Evolutionary conservation across 2,888 invertebrate genomes (phyloP).

Genomic region (Stictocephala bisonia): DNA sequence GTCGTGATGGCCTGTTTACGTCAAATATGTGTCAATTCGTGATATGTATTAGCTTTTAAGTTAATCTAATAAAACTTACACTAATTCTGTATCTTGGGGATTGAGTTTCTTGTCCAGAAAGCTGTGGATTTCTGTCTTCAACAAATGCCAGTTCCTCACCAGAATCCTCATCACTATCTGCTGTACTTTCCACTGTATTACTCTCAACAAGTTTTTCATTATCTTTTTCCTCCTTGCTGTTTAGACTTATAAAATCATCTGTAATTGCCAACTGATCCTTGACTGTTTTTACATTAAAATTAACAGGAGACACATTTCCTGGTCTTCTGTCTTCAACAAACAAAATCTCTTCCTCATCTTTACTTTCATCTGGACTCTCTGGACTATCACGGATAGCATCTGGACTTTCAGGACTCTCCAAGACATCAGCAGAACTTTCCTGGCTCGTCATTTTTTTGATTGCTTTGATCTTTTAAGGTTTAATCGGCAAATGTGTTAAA

Average conservation of each 20-base stretch:
- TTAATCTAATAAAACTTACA: too few species aligned
- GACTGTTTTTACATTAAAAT: not conserved
- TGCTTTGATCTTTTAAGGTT: too few species aligned
- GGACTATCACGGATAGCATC: too few species aligned
- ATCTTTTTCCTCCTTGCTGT: not conserved
- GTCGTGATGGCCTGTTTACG: too few species aligned
- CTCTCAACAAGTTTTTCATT: not conserved
- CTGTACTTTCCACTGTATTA: not conserved
- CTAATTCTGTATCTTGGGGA: slow-evolving; percentile 4
- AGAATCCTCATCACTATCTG: too few species aligned
- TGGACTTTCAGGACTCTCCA: not conserved
- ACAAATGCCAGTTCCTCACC: not conserved
- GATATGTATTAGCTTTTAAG: too few species aligned
- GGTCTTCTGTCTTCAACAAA: slow-evolving; percentile 29
- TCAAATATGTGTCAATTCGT: too few species aligned
- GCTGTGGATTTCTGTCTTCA: slow-evolving; percentile 9
- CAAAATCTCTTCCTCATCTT: slow-evolving; percentile 8
- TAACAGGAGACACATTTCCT: not conserved
- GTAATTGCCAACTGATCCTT: not conserved
- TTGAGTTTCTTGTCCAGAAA: slow-evolving; percentile 5
- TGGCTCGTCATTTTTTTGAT: too few species aligned
- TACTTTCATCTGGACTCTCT: not conserved
- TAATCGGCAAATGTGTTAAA: too few species aligned
- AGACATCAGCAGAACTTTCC: too few species aligned
- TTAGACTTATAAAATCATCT: not conserved